A percentile compares a stretch with the other conserved stretches of the same genome.
phyloP scores from a whole-genome alignment of 2,797 vertebrate genomes.

The Erithacus rubecula region DNA sequence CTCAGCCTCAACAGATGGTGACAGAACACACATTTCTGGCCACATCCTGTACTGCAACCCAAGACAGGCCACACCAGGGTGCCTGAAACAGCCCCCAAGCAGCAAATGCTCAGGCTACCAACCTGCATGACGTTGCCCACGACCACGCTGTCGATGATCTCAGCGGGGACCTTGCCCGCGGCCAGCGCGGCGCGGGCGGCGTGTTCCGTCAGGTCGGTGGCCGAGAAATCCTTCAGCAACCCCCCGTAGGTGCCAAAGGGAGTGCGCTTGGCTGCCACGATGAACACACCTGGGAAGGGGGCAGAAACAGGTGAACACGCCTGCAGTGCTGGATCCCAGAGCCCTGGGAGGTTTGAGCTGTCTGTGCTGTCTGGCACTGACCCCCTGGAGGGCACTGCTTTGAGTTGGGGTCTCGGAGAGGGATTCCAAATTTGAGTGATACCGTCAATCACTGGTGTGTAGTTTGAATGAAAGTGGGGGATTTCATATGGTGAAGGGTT shows the following conservation, averaged over 20 bases:
- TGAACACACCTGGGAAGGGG: constrained; percentile 84
- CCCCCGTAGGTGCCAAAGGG: constrained; percentile 93
- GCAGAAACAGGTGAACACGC: constrained; percentile 74
- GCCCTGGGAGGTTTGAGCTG: too few relatives aligned
- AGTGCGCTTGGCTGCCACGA: constrained; percentile 94
- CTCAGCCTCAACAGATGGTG: too few relatives aligned
- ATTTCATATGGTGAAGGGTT: too few relatives aligned
- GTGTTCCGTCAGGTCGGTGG: constrained; percentile 87
- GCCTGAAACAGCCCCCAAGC: background rate
- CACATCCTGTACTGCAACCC: too few relatives aligned
- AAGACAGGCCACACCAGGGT: accelerated
- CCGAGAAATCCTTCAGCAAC: constrained; percentile 87
- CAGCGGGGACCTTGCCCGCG: constrained; percentile 86
- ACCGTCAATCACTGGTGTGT: too few relatives aligned
- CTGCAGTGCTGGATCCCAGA: too few relatives aligned
- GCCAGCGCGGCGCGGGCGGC: constrained; percentile 87
- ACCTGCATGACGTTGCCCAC: constrained; percentile 95
- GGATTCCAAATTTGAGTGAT: too few relatives aligned
- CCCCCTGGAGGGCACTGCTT: too few relatives aligned
- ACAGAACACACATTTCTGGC: too few relatives aligned
- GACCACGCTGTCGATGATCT: constrained; percentile 89
- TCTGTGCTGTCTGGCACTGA: too few relatives aligned
- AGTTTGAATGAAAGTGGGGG: too few relatives aligned
- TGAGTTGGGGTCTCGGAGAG: too few relatives aligned
- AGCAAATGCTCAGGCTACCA: background rate